These are phyloP conservation scores for Isoperla grammatica DNA, from an alignment of 2,888 invertebrate genomes.

Conservation along the genomic window DNA sequence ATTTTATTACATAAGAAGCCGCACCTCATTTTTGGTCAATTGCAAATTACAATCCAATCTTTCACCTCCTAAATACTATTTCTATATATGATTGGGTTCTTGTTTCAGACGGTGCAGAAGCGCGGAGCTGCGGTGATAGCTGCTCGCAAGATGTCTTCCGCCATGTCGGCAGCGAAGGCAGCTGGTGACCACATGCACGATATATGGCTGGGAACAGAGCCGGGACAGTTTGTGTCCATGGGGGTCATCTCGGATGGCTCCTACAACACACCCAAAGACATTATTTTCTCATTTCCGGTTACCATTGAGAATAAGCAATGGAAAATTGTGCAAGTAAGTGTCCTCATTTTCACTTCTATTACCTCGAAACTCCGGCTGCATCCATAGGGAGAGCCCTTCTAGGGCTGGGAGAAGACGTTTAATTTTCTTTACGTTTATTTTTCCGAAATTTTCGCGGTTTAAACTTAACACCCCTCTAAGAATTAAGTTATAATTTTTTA, in stretches of 20 bases:
- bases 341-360: background rate
- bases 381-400: background rate
- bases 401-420: too few species aligned
- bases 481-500: too few species aligned
- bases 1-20: too few species aligned
- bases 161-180: slow-evolving; percentile 98
- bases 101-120: slow-evolving; percentile 78
- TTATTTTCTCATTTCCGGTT: slow-evolving; percentile 96
- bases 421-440: background rate
- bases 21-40: too few species aligned
- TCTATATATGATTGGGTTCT: too few species aligned
- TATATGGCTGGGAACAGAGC: slow-evolving; percentile 85
- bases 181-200: slow-evolving; percentile 97
- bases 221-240: slow-evolving; percentile 86
- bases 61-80: too few species aligned
- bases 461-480: too few species aligned
- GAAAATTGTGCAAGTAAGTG: slow-evolving; percentile 67
- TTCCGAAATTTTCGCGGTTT: background rate
- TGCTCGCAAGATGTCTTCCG: slow-evolving; percentile 96
- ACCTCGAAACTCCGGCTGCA: background rate
- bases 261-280: slow-evolving; percentile 82
- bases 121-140: slow-evolving; percentile 96
- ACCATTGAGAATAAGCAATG: slow-evolving; percentile 72
- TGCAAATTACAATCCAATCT: too few species aligned
- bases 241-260: slow-evolving; percentile 95